These are phyloP conservation scores for Naso thynnoides DNA, from an alignment of 2,797 vertebrate species.

Conservation along the genomic window DNA sequence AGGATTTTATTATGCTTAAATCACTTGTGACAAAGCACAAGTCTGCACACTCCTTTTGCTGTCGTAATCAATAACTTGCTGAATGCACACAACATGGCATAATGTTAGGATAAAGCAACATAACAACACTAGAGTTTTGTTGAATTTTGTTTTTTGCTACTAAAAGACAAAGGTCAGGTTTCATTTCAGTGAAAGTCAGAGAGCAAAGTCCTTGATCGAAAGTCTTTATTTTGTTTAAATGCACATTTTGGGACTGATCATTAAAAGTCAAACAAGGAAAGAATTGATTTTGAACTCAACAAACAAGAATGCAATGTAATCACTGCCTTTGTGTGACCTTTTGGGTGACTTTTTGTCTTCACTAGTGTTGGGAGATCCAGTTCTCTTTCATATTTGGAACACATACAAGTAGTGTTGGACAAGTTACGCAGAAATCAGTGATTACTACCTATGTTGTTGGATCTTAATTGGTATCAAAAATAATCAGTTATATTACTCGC, in stretches of 20 bases:
- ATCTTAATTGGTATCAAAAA: too few species aligned
- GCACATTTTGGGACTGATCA: background rate
- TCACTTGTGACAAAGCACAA: background rate
- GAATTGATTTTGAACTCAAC: background rate
- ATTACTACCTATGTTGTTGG: too few species aligned
- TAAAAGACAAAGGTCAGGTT: background rate
- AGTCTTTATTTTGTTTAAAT: background rate
- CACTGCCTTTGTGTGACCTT: background rate
- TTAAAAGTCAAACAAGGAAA: background rate
- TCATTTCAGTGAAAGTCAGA: background rate
- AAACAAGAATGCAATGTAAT: slow-evolving; percentile 11
- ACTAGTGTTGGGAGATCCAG: background rate
- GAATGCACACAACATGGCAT: background rate
- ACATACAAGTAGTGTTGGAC: too few species aligned
- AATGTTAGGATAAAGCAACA: background rate
- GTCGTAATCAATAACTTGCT: background rate
- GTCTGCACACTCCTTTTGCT: background rate
- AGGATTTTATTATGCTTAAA: background rate
- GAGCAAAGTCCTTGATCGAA: background rate
- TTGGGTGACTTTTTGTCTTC: background rate
- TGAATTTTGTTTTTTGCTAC: background rate
- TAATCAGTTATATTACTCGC: too few species aligned
- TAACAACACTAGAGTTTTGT: background rate
- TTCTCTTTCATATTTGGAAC: slow-evolving; percentile 2
- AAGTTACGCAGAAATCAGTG: too few species aligned